A percentile compares a stretch with the other conserved stretches of the same genome.
Evolutionary conservation across 2,113 vertebrate genomes (phyloP).

Genomic region (Nematolebias whitei): DNA sequence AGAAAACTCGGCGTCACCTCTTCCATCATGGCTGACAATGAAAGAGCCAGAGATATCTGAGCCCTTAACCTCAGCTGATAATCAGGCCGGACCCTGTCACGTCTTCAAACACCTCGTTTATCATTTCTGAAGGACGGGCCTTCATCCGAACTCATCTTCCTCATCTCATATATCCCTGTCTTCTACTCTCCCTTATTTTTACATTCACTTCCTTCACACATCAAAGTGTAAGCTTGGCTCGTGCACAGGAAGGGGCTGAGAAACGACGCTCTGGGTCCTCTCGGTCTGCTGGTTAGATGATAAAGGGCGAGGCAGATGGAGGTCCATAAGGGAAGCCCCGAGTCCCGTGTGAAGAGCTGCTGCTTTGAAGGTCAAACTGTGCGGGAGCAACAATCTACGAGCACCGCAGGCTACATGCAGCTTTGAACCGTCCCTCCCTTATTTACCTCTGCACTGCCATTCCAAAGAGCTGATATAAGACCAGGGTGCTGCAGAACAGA

Average conservation of each 20-base stretch:
- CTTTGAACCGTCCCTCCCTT: slow-evolving; percentile 72
- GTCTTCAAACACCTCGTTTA: slow-evolving; percentile 71
- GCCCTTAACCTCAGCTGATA: slow-evolving; percentile 57
- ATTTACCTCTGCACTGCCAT: slow-evolving; percentile 62
- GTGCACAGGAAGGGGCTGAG: slow-evolving; percentile 67
- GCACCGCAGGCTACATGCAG: slow-evolving; percentile 62
- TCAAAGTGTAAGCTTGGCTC: slow-evolving; percentile 64
- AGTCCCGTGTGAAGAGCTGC: slow-evolving; percentile 46
- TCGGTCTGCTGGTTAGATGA: slow-evolving; percentile 68
- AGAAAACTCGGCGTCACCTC: slow-evolving; percentile 50
- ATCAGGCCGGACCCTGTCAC: slow-evolving; percentile 70
- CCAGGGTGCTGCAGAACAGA: slow-evolving; percentile 1
- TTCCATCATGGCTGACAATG: slow-evolving; percentile 56
- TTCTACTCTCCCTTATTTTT: slow-evolving; percentile 67
- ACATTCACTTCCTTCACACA: slow-evolving; percentile 44
- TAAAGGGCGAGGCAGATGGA: slow-evolving; percentile 72
- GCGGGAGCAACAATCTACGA: slow-evolving; percentile 73
- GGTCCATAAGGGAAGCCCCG: slow-evolving; percentile 71
- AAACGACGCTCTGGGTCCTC: slow-evolving; percentile 42
- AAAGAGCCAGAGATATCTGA: slow-evolving; percentile 52
- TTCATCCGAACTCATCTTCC: slow-evolving; percentile 63
- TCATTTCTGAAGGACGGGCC: slow-evolving; percentile 62
- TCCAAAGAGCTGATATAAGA: slow-evolving; percentile 63
- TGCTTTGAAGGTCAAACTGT: slow-evolving; percentile 71
- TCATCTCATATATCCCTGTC: slow-evolving; percentile 57